phyloP scores from a whole-genome alignment of 2,888 invertebrate species.

The Ormia ochracea region DNA sequence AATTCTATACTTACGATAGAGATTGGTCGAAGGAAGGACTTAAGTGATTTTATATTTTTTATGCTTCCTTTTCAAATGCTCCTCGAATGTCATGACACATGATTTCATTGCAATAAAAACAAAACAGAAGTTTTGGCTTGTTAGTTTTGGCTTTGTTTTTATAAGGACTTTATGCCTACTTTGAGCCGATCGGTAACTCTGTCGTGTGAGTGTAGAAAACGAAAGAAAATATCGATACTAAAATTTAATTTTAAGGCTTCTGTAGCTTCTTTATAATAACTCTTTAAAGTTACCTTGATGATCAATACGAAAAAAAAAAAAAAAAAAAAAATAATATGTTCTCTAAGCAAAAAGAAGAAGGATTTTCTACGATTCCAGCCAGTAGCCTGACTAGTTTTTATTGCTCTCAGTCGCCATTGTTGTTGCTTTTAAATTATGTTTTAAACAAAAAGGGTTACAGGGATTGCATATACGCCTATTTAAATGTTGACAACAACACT shows the following conservation, averaged over 20 bases:
- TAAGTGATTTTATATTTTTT: too few species aligned
- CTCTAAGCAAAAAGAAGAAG: background rate
- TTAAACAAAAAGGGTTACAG: slow-evolving; percentile 19
- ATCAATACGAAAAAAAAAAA: background rate
- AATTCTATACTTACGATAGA: too few species aligned
- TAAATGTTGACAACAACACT: slow-evolving; percentile 47
- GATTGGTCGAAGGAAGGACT: too few species aligned
- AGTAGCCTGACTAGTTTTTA: slow-evolving; percentile 58
- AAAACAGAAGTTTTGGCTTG: slow-evolving; percentile 3
- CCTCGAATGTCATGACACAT: slow-evolving; percentile 54
- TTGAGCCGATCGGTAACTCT: background rate
- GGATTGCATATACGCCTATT: slow-evolving; percentile 31
- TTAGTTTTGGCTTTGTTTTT: too few species aligned
- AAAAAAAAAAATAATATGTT: too few species aligned
- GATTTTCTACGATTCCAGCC: slow-evolving; percentile 19
- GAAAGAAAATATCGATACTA: slow-evolving; percentile 13
- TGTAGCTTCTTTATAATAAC: slow-evolving; percentile 28
- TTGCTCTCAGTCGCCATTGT: background rate
- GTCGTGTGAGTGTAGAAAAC: slow-evolving; percentile 34
- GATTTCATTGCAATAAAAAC: slow-evolving; percentile 39
- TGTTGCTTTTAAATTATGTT: slow-evolving; percentile 1
- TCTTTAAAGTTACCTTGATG: slow-evolving; percentile 23
- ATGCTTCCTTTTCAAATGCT: slow-evolving; percentile 23
- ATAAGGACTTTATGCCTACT: slow-evolving; percentile 31
- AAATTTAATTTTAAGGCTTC: slow-evolving; percentile 41